These are phyloP conservation scores for Philopedon plagiatum DNA, from an alignment of 2,888 invertebrate species.

Conservation along the genomic window DNA sequence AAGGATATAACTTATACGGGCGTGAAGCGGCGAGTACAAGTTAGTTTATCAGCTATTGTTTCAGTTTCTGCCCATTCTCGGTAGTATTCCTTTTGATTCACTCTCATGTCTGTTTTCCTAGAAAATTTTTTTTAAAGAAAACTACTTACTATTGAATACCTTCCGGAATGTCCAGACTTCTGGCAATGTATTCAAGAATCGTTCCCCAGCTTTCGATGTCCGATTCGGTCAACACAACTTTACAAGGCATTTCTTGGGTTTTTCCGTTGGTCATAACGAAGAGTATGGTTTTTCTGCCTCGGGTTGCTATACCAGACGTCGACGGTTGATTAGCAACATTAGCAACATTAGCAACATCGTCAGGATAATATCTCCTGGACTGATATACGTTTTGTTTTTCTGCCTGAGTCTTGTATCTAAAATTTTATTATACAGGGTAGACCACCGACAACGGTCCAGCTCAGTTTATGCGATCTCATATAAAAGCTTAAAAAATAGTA, in stretches of 20 bases:
- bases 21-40: no score
- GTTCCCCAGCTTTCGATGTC: slow-evolving; percentile 18
- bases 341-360: neutral
- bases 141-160: slow-evolving; percentile 35
- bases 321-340: neutral
- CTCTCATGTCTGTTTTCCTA: no score
- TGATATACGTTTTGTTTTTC: slow-evolving; percentile 3
- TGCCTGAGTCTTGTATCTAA: slow-evolving; percentile 23
- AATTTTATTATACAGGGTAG: no score
- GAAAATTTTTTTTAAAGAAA: no score
- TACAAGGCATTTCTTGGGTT: slow-evolving; percentile 36
- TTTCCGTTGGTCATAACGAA: slow-evolving; percentile 40
- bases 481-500: no score
- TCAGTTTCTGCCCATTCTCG: no score
- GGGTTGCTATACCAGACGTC: neutral
- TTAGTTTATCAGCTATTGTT: no score
- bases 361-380: neutral
- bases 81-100: no score
- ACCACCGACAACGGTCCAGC: no score
- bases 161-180: slow-evolving; percentile 29
- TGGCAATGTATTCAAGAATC: slow-evolving; percentile 29
- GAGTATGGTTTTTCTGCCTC: slow-evolving; percentile 14
- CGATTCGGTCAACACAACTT: slow-evolving; percentile 30
- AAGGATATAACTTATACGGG: no score
- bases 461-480: no score